Conservation (phyloP, 35 echinoderm and acorn worm genomes). For the Nesometra sesokonis region DNA sequence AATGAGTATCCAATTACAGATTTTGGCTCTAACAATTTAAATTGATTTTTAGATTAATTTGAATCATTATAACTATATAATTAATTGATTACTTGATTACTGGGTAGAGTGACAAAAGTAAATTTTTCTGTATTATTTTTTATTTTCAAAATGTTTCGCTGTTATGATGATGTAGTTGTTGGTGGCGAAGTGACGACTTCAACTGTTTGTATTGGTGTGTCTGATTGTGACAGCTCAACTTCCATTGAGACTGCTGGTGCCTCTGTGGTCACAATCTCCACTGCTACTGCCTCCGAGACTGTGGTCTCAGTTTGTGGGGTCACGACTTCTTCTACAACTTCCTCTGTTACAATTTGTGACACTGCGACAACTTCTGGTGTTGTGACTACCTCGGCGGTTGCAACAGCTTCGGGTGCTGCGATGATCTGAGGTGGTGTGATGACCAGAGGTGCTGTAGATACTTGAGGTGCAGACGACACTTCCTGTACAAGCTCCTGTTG, state of each 20-base stretch:
- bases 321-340: too few species aligned
- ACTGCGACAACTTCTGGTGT: background rate
- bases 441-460: too few species aligned
- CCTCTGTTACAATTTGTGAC: background rate
- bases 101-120: background rate
- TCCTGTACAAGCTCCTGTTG: too few species aligned
- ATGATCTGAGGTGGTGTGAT: too few species aligned
- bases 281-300: background rate
- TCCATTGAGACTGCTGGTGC: background rate
- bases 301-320: background rate
- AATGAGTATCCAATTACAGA: too few species aligned
- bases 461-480: too few species aligned
- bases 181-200: background rate
- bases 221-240: background rate
- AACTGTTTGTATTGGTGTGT: background rate
- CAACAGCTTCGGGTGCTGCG: background rate
- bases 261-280: background rate
- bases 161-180: background rate
- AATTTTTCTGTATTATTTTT: too few species aligned
- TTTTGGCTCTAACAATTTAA: too few species aligned
- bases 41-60: too few species aligned
- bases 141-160: too few species aligned
- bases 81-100: background rate
- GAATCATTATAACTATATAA: too few species aligned
- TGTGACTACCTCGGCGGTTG: background rate